Percentiles rank a stretch among this genome's conserved stretches.
These are phyloP conservation scores for Philotrypesis tridentata DNA, from an alignment of 1,140 invertebrate genomes.

Conservation along the genomic window DNA sequence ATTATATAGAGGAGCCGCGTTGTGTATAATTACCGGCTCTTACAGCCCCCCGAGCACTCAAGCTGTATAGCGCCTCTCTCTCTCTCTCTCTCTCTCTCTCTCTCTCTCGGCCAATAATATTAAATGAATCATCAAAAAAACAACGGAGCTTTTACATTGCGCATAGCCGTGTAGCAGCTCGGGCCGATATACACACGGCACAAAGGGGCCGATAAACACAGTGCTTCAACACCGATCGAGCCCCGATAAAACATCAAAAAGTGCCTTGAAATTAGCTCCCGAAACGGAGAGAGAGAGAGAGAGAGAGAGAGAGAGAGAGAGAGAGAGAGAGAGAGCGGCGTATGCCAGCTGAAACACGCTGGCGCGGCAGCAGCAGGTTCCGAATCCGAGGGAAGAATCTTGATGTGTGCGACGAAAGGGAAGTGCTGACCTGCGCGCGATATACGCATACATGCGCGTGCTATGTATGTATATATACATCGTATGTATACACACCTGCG, in stretches of 20 bases:
- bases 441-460: not conserved
- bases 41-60: not conserved
- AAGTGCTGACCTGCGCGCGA: not conserved
- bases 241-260: not conserved
- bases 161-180: not conserved
- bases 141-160: not conserved
- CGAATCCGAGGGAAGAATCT: not conserved
- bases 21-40: not conserved
- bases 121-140: conserved; percentile 1
- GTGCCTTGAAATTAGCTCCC: not conserved
- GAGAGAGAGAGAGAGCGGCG: too few relatives aligned
- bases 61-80: too few relatives aligned
- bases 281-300: too few relatives aligned
- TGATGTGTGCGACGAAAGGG: not conserved
- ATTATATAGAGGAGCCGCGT: not conserved
- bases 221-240: not conserved
- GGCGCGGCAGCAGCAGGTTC: not conserved
- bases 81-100: too few relatives aligned
- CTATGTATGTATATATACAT: too few relatives aligned
- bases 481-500: not conserved
- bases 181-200: not conserved
- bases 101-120: not conserved
- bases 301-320: too few relatives aligned
- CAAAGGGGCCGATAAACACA: not conserved
- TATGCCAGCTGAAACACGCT: not conserved